These are phyloP conservation scores for Drosophila bifasciata DNA, from an alignment of 1,140 invertebrate genomes.

Conservation along the genomic window DNA sequence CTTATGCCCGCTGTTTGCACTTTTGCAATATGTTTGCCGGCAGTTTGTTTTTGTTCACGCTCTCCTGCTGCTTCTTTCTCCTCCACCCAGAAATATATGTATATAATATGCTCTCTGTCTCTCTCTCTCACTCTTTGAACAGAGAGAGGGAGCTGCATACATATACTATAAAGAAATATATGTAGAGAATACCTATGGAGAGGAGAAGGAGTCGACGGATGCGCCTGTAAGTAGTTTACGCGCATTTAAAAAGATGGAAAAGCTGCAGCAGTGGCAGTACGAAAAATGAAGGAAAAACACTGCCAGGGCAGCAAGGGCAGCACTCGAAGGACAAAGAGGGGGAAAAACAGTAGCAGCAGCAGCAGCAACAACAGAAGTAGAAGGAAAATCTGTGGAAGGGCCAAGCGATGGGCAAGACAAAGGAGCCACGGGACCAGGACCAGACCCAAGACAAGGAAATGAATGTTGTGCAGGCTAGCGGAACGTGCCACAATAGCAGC, in stretches of 20 bases:
- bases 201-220: slow-evolving; percentile 31
- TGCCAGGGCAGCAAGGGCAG: slow-evolving; percentile 3
- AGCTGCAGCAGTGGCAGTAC: slow-evolving; percentile 5
- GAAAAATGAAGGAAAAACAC: slow-evolving; percentile 9
- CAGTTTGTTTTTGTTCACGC: slow-evolving; percentile 42
- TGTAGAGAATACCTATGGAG: slow-evolving; percentile 19
- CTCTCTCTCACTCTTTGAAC: not conserved
- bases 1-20: slow-evolving; percentile 76
- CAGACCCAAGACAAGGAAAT: slow-evolving; percentile 64
- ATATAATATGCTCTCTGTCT: slow-evolving; percentile 24
- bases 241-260: slow-evolving; percentile 63
- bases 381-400: not conserved
- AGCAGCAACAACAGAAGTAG: slow-evolving; percentile 1
- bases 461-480: slow-evolving; percentile 68
- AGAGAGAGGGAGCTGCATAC: slow-evolving; percentile 13
- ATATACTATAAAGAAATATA: slow-evolving; percentile 24
- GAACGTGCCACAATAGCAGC: slow-evolving; percentile 59
- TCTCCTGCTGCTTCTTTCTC: not conserved
- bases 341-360: slow-evolving; percentile 8
- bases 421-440: slow-evolving; percentile 14
- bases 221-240: slow-evolving; percentile 75
- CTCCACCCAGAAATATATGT: slow-evolving; percentile 33
- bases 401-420: slow-evolving; percentile 33
- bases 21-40: slow-evolving; percentile 75
- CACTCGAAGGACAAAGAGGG: slow-evolving; percentile 29